Base-by-base conservation (phyloP, 1,140 invertebrate species). In the Belonocnema kinseyi region DNA sequence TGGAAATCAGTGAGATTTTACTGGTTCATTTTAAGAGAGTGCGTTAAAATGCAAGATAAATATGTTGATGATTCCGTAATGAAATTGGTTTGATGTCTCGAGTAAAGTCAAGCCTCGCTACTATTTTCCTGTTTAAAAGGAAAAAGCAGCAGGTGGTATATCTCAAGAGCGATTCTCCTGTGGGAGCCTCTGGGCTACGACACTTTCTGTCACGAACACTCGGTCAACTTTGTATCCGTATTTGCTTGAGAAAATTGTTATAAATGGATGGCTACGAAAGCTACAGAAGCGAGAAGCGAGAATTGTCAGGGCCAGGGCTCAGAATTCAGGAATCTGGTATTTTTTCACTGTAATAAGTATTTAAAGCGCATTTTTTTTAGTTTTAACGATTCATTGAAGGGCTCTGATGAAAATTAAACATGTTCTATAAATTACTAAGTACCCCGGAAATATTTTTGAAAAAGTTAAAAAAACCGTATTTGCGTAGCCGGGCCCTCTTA, bases 81-180 rank as follows among this genome's bases (percentile, higher is more conserved):
- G 61, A 40, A 66, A 40, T 66, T 12, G 40, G 26, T 66, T 66
- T 33, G 26, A 66, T 66, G 14, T n/a, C 61, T n/a, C n/a, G 33
- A 16, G 21, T 40, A 66, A 40, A 16, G 14, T 7, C 61, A 33
- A 66, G 26, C 14, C 0, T 66, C 21, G 3, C 13, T 40, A 40
- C 61, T 3, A 66, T 66, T 66, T 66, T 66, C 14, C 61, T 33
- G 61, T 66, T 40, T 40, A 40, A 66, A 14, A 66, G 3, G 13
- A 40, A 66, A 66, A 66, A 66, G 33, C 61, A 66, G 61, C 61
- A 66, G 61, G 14, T 66, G 61, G 26, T 6, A 66, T 66, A 66
- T 66, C 61, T 66, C 61, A 66, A 40, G 61, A 21, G 33, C 3
- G 40, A 40, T 16, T 66, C 40, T 21, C 61, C 61, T 40, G 40